Percentiles rank a stretch among this genome's conserved stretches.
Evolutionary conservation across 2,797 vertebrate genomes (phyloP).

Genomic region (Gobio occitaniae): DNA sequence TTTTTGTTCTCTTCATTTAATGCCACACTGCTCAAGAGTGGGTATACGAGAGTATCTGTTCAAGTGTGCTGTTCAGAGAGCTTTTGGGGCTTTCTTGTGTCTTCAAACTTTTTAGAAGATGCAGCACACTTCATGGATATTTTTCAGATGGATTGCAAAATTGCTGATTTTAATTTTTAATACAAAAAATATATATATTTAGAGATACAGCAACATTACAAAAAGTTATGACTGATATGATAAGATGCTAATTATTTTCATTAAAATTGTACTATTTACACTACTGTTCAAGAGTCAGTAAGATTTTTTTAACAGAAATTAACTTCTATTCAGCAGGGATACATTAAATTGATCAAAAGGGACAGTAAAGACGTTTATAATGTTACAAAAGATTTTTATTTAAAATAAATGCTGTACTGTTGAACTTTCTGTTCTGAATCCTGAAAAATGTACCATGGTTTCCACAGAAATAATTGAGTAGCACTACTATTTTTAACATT

Average conservation of each 20-base stretch:
- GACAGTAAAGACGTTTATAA: too few relatives aligned
- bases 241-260: background rate
- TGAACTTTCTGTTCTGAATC: background rate
- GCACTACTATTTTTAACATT: background rate
- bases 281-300: background rate
- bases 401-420: background rate
- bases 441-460: background rate
- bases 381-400: too few relatives aligned
- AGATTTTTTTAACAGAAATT: background rate
- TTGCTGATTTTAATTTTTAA: background rate
- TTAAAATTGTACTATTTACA: background rate
- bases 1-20: slow-evolving; percentile 43
- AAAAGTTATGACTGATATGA: background rate
- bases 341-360: background rate
- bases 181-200: too few relatives aligned
- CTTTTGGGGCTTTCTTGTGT: background rate
- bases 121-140: background rate
- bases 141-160: background rate
- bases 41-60: slow-evolving; percentile 4
- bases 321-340: background rate
- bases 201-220: background rate
- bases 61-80: background rate
- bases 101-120: background rate
- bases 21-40: slow-evolving; percentile 24
- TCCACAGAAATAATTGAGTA: background rate